Evolutionary conservation across 2,797 vertebrate species (phyloP), one percentile per base, ranked within the genome.

Genomic region (Pangasius mekongensis): DNA sequence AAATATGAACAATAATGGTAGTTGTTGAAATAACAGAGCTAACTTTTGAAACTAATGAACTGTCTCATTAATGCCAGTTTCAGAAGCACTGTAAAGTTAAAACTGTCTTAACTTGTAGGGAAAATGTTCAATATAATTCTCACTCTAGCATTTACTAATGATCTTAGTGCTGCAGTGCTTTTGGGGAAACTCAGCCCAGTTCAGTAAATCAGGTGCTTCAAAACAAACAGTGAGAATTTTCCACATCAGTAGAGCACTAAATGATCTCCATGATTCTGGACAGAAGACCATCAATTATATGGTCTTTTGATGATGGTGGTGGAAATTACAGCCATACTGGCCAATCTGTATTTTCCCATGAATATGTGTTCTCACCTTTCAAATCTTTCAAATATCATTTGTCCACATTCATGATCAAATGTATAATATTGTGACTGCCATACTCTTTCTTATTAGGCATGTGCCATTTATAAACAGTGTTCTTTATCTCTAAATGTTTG

Each of bases 151-250:
- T 58, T 80, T 80, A 33, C 5, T 58, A 80, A 80, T 11, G n/a
- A 22, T 36, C 77, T 33, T 80, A 36, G 52, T 56, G 8, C 52
- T 80, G 18, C 8, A 80, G 52, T 80, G 52, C 18, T 80, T 80
- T 58, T 80, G 52, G 18, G 77, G 18, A 56, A 80, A 56, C 77
- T 1, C 49, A n/a, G 73, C 43, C 13, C 27, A 77, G 47, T 2
- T 52, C 47, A 77, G 74, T 52, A 77, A 77, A 77, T 77, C 74
- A 77, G 47, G 74, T 77, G 43, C 74, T 77, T 16, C 43, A 77
- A 47, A 77, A 52, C 27, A 76, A 76, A 76, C 43, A 27, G 39
- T 27, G 10, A 76, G 69, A 71, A 73, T 73, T 73, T 73, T 73
- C 18, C 71, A 43, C 71, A 8, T 73, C 39, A 73, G 71, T 22